Percentiles rank a stretch among this genome's conserved stretches.
Evolutionary conservation across 2,797 vertebrate genomes (phyloP).

Genomic region (Spea hammondii): DNA sequence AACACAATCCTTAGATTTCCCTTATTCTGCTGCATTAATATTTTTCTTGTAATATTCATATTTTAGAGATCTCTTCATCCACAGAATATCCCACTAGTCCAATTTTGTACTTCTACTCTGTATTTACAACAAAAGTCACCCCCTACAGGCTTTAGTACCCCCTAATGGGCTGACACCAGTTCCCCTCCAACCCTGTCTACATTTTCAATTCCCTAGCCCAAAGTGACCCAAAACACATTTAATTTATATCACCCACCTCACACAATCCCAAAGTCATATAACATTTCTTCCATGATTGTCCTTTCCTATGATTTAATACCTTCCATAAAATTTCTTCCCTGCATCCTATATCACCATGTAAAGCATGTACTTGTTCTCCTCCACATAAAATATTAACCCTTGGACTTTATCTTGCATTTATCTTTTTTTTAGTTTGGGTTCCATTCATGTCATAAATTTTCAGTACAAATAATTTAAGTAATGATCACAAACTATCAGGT

Average conservation of each 20-base stretch:
- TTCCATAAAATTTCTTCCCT: slow-evolving; percentile 11
- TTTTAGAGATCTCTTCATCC: not conserved
- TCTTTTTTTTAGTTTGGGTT: not conserved
- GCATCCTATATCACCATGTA: not conserved
- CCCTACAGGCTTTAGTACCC: too few relatives aligned
- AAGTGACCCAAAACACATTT: not conserved
- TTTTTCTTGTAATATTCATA: not conserved
- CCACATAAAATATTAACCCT: not conserved
- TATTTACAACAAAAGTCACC: too few relatives aligned
- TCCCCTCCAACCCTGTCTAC: too few relatives aligned
- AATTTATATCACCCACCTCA: not conserved
- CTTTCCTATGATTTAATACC: slow-evolving; percentile 26
- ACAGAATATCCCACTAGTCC: not conserved
- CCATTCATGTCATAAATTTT: not conserved
- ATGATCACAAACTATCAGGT: not conserved
- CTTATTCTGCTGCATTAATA: not conserved
- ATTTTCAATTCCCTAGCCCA: not conserved
- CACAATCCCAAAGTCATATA: slow-evolving; percentile 8
- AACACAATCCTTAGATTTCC: not conserved
- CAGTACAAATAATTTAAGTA: not conserved
- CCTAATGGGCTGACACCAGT: too few relatives aligned
- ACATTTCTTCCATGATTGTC: slow-evolving; percentile 12
- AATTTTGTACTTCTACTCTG: too few relatives aligned
- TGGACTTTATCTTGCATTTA: not conserved
- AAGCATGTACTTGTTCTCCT: not conserved